Percentiles rank a stretch among this genome's conserved stretches.
These are phyloP conservation scores for Hydrolagus colliei DNA, from an alignment of 2,797 vertebrate genomes.

Conservation along the genomic window DNA sequence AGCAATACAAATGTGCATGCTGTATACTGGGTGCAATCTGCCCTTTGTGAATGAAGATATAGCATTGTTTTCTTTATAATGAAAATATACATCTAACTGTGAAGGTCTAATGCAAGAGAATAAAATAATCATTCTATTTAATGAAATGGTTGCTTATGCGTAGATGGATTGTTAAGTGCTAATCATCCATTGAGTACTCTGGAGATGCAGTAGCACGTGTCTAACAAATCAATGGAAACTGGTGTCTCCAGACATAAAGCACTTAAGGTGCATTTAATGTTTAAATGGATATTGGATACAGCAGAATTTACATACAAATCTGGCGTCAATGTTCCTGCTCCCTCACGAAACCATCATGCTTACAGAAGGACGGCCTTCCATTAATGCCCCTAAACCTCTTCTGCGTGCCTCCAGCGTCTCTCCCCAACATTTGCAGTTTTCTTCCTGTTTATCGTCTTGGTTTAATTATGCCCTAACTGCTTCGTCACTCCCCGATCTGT, in stretches of 20 bases:
- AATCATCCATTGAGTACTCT: conserved; percentile 6
- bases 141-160: neutral
- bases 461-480: neutral
- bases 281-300: neutral
- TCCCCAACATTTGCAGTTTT: neutral
- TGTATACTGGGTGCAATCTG: neutral
- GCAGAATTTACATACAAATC: neutral
- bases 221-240: conserved; percentile 1
- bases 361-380: neutral
- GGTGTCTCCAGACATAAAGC: conserved; percentile 1
- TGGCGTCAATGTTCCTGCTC: neutral
- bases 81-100: neutral
- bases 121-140: neutral
- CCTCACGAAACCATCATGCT: neutral
- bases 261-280: conserved; percentile 11
- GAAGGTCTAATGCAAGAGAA: neutral
- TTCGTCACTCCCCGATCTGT: neutral
- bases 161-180: neutral
- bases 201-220: neutral
- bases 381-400: too few species aligned
- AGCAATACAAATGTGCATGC: neutral
- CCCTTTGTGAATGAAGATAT: neutral
- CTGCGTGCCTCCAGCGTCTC: too few species aligned
- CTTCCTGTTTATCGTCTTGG: neutral
- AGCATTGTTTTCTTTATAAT: neutral